phyloP scores from a whole-genome alignment of 2,113 vertebrate genomes.

The Sterna hirundo region DNA sequence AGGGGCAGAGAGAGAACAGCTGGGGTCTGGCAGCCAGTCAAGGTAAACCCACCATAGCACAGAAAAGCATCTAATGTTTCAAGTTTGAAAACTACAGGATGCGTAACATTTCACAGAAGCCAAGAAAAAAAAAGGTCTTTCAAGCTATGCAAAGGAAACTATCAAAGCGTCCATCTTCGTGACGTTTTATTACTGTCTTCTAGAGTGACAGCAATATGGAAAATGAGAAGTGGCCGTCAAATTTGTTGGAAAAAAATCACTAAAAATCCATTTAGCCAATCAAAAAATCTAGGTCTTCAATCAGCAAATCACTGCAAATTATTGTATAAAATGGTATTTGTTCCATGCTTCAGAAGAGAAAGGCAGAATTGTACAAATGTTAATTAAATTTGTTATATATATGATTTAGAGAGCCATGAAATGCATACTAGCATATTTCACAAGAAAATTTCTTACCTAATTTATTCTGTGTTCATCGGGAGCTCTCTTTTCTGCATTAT shows the following conservation, averaged over 20 bases:
- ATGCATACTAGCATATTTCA: not conserved
- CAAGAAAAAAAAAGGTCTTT: not conserved
- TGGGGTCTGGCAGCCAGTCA: not conserved
- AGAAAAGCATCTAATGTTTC: not conserved
- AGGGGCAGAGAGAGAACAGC: fast-evolving
- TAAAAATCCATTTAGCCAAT: not conserved
- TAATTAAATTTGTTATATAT: not conserved
- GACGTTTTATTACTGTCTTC: constrained; percentile 35
- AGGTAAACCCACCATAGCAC: not conserved
- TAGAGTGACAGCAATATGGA: not conserved
- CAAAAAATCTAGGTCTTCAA: constrained; percentile 4
- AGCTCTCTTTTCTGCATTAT: not conserved
- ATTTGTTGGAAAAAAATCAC: not conserved
- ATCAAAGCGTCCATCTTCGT: constrained; percentile 9
- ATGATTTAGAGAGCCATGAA: not conserved
- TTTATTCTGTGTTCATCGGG: not conserved
- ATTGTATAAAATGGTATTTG: not conserved
- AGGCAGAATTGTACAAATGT: not conserved
- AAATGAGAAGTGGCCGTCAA: constrained; percentile 3
- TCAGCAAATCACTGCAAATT: constrained; percentile 11
- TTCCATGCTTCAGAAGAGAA: not conserved
- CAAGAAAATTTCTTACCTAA: not conserved
- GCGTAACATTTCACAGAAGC: not conserved
- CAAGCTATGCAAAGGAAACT: not conserved
- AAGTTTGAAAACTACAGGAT: not conserved